Conservation (phyloP, 2,888 invertebrate genomes). For the Troides helena region DNA sequence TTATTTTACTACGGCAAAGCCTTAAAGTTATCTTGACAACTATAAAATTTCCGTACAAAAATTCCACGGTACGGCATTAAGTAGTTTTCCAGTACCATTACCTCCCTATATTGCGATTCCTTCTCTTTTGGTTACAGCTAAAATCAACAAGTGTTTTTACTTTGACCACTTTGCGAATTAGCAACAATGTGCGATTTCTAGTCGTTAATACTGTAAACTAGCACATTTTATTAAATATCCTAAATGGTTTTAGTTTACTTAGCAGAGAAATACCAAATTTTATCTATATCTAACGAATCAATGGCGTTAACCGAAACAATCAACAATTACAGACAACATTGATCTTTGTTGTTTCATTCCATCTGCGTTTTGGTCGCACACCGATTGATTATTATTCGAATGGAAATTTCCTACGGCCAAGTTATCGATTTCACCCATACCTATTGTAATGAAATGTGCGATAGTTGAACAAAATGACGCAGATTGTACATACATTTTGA, state of each 20-base stretch:
- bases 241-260: not conserved
- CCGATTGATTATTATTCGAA: slow-evolving; percentile 24
- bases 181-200: not conserved
- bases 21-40: not conserved
- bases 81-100: slow-evolving; percentile 12
- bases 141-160: not conserved
- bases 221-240: no score
- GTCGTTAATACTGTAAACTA: not conserved
- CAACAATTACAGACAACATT: slow-evolving; percentile 14
- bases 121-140: not conserved
- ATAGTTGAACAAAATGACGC: slow-evolving; percentile 14
- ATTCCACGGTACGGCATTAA: not conserved
- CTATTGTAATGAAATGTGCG: slow-evolving; percentile 22
- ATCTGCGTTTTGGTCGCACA: slow-evolving; percentile 4
- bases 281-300: not conserved
- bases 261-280: not conserved
- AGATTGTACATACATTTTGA: not conserved
- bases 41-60: slow-evolving; percentile 16
- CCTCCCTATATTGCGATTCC: slow-evolving; percentile 1
- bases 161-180: not conserved
- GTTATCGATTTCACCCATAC: slow-evolving; percentile 26
- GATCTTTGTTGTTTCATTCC: slow-evolving; percentile 20
- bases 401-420: slow-evolving; percentile 28
- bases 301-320: slow-evolving; percentile 5
- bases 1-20: not conserved